These are phyloP conservation scores for Bembecia ichneumoniformis DNA, from an alignment of 2,888 invertebrate species.

Conservation along the genomic window DNA sequence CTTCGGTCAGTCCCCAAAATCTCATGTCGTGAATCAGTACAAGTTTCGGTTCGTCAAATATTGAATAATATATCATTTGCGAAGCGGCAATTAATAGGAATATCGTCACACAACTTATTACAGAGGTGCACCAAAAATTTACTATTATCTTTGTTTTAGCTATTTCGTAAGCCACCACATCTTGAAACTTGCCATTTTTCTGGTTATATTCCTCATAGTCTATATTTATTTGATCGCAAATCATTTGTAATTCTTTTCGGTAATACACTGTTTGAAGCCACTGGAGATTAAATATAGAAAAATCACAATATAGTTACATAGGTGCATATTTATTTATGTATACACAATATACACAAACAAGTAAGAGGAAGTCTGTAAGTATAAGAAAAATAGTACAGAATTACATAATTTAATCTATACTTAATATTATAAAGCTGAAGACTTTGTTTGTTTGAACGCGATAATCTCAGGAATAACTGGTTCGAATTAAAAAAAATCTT, in stretches of 20 bases:
- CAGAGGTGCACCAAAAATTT: neutral
- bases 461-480: no score
- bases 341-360: no score
- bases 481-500: no score
- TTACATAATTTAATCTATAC: no score
- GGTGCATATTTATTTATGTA: no score
- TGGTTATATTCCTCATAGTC: neutral
- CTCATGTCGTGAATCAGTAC: conserved; percentile 16
- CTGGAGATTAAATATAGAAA: neutral
- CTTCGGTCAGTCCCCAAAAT: conserved; percentile 9
- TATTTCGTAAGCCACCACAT: neutral
- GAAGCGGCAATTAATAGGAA: neutral
- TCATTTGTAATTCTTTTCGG: neutral
- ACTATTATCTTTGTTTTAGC: neutral
- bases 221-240: neutral
- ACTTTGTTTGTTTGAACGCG: no score
- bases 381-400: no score
- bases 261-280: neutral
- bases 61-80: neutral
- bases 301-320: no score
- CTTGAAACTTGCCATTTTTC: neutral
- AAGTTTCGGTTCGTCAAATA: conserved; percentile 9
- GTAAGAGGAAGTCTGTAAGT: no score
- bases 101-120: neutral
- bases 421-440: no score